These are phyloP conservation scores for Hemichromis elongatus DNA, from an alignment of 2,113 vertebrate genomes.

Conservation along the genomic window DNA sequence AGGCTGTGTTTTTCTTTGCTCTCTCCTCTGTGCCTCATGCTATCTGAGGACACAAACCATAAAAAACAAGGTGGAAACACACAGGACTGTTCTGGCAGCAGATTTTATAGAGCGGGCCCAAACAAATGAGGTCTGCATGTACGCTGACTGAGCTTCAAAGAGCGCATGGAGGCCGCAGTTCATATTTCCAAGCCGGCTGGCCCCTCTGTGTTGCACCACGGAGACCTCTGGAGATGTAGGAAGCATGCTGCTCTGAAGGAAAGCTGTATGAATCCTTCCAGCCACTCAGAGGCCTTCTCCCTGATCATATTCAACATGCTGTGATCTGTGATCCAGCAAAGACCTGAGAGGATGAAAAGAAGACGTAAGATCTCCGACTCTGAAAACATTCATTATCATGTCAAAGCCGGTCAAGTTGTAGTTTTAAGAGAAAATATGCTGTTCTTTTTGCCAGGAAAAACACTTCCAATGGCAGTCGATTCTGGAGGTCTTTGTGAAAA, in stretches of 20 bases:
- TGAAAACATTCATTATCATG: constrained; percentile 25
- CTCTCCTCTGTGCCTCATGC: neutral
- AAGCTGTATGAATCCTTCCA: constrained; percentile 4
- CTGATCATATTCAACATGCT: constrained; percentile 12
- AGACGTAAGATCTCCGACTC: neutral
- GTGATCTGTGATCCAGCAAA: constrained; percentile 26
- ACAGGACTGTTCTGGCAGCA: neutral
- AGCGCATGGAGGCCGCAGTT: neutral
- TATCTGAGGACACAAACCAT: constrained; percentile 2
- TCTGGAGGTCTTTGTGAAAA: neutral
- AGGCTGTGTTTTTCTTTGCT: constrained; percentile 18
- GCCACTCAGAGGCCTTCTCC: neutral
- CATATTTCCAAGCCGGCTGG: neutral
- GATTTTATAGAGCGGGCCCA: neutral
- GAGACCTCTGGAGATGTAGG: neutral
- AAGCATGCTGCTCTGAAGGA: constrained; percentile 5
- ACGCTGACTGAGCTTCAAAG: constrained; percentile 18
- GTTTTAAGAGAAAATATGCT: neutral
- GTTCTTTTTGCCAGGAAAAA: neutral
- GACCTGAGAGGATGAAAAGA: constrained; percentile 19
- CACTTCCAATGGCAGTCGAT: neutral
- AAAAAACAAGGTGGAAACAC: constrained; percentile 27
- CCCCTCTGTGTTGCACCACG: constrained; percentile 8
- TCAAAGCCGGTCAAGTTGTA: constrained; percentile 5
- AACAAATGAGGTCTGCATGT: constrained; percentile 22